A percentile compares a stretch with the other conserved stretches of the same genome.
Evolutionary conservation across 2,888 invertebrate species (phyloP).

Genomic region (Prosopocoilus inquinatus): DNA sequence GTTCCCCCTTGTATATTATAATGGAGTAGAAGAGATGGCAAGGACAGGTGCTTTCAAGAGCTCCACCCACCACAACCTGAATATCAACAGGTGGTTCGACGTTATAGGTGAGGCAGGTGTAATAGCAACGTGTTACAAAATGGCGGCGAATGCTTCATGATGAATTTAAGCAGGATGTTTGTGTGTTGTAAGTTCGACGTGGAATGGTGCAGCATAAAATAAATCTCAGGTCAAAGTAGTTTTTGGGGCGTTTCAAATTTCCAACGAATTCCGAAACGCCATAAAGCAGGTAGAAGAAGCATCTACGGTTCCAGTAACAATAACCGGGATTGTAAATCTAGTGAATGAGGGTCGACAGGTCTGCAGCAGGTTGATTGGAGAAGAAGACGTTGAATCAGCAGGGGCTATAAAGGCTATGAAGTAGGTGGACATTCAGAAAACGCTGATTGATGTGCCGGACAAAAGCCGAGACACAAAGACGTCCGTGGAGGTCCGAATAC

Average conservation of each 20-base stretch:
- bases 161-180: too few species aligned
- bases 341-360: conserved; percentile 22
- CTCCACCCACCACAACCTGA: neutral
- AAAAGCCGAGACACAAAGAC: conserved; percentile 34
- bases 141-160: too few species aligned
- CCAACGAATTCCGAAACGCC: conserved; percentile 6
- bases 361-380: conserved; percentile 22
- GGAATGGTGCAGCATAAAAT: conserved; percentile 6
- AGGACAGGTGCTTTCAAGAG: neutral
- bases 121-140: neutral
- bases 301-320: neutral
- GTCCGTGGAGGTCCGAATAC: conserved; percentile 33
- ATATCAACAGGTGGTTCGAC: conserved; percentile 1
- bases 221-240: conserved; percentile 8
- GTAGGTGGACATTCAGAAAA: conserved; percentile 11
- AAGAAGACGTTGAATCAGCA: conserved; percentile 13
- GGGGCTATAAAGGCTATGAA: conserved; percentile 4
- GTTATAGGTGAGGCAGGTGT: neutral
- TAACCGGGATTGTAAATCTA: conserved; percentile 12
- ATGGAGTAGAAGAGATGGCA: neutral
- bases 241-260: conserved; percentile 9
- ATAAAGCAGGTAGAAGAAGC: conserved; percentile 10
- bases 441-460: conserved; percentile 32
- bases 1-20: neutral
- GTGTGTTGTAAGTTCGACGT: too few species aligned